Percentiles rank a stretch among this genome's conserved stretches.
phyloP scores from a whole-genome alignment of 2,113 vertebrate species.

The Lipotes vexillifer region DNA sequence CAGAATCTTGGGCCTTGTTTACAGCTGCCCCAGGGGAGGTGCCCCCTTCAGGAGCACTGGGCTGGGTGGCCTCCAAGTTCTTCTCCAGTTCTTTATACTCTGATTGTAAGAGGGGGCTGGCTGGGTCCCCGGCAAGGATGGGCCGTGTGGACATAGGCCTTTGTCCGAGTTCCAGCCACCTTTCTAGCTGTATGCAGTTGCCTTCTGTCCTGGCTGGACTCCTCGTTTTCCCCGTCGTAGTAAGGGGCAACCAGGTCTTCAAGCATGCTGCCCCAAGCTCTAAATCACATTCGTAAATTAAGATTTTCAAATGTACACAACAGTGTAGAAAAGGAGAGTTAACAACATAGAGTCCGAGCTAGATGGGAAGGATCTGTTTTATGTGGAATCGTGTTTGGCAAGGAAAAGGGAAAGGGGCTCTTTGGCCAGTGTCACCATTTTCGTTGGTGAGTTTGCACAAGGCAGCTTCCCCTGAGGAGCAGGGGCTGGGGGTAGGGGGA shows the following conservation, averaged over 20 bases:
- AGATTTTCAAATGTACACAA: neutral
- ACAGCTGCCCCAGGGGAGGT: neutral
- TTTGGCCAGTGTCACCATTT: neutral
- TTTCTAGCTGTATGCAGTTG: neutral
- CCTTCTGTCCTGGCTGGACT: neutral
- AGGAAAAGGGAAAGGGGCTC: neutral
- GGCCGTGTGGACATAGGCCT: neutral
- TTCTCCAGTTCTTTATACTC: neutral
- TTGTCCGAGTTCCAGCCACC: neutral
- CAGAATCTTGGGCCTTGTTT: neutral
- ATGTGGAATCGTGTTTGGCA: neutral
- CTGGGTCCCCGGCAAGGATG: neutral
- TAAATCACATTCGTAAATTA: neutral
- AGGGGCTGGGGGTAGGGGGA: neutral
- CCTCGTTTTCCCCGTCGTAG: neutral
- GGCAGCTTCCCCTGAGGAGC: neutral
- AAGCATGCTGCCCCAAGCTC: neutral
- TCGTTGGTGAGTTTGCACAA: neutral
- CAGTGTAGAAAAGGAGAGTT: neutral
- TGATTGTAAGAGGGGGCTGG: neutral
- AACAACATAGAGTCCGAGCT: neutral
- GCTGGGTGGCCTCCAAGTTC: neutral
- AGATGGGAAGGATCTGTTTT: neutral
- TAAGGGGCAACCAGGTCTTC: neutral
- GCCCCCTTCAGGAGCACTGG: neutral